A percentile compares a stretch with the other conserved stretches of the same genome.
phyloP scores from a whole-genome alignment of 2,888 invertebrate species.

The Meteorus cinctellus region DNA sequence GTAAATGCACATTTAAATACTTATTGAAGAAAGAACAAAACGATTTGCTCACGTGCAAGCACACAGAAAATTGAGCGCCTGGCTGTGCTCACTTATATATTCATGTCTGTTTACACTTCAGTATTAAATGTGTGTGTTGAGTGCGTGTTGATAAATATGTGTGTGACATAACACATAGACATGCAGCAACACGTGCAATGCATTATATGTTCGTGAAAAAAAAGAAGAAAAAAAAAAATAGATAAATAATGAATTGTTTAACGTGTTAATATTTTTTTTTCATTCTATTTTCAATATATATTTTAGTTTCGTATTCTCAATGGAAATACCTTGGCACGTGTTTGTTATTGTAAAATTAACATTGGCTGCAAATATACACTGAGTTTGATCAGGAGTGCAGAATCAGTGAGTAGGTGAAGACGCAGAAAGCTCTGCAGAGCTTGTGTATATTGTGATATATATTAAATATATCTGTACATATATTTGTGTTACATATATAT shows the following conservation, averaged over 20 bases:
- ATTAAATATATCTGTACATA: not conserved
- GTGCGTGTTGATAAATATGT: not conserved
- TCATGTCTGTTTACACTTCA: not conserved
- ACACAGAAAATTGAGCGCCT: not conserved
- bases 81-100: not conserved
- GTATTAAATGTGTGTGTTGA: not conserved
- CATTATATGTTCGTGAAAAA: slow-evolving; percentile 37
- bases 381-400: not conserved
- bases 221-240: not conserved
- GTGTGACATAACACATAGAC: not conserved
- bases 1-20: no score
- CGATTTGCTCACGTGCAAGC: not conserved
- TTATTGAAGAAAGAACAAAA: no score
- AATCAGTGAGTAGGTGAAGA: not conserved
- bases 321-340: not conserved
- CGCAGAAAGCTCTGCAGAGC: not conserved
- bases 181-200: slow-evolving; percentile 45
- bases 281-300: not conserved
- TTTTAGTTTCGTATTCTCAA: not conserved
- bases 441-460: not conserved
- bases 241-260: slow-evolving; percentile 18
- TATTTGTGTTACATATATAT: slow-evolving; percentile 10
- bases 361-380: not conserved
- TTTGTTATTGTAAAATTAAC: not conserved
- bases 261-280: not conserved